These are phyloP conservation scores for Aurelia coerulea DNA, from an alignment of 30 jellyfish, hydroid and myxozoan species.

Conservation along the genomic window DNA sequence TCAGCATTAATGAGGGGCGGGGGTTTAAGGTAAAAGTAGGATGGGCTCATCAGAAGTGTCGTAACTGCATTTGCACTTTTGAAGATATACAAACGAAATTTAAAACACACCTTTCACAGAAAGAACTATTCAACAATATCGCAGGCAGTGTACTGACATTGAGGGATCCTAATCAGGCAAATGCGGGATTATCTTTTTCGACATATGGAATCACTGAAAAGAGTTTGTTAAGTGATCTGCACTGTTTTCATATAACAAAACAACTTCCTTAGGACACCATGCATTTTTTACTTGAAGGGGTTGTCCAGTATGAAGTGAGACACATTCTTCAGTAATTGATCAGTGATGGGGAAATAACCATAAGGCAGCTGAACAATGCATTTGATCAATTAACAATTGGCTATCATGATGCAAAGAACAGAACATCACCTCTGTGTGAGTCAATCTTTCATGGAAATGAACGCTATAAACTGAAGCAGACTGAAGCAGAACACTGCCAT, in stretches of 20 bases:
- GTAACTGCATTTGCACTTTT: constrained; percentile 13
- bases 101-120: background rate
- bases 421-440: background rate
- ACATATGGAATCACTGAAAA: constrained; percentile 23
- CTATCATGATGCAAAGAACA: background rate
- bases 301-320: constrained; percentile 16
- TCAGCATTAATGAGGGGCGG: constrained; percentile 20
- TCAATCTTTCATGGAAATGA: background rate
- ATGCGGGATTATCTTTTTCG: background rate
- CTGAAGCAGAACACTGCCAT: too few relatives aligned
- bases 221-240: constrained; percentile 9
- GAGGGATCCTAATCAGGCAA: background rate
- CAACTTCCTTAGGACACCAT: constrained; percentile 44
- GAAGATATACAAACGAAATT: background rate
- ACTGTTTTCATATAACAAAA: constrained; percentile 17
- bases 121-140: background rate
- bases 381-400: background rate
- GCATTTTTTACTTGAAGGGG: constrained; percentile 25
- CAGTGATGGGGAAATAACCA: background rate
- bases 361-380: too few relatives aligned
- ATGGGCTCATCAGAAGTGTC: constrained; percentile 10
- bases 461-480: background rate
- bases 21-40: constrained; percentile 34
- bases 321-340: background rate
- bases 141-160: constrained; percentile 1